These are phyloP conservation scores for Drosophila albomicans DNA, from an alignment of 1,140 invertebrate species.

Conservation along the genomic window DNA sequence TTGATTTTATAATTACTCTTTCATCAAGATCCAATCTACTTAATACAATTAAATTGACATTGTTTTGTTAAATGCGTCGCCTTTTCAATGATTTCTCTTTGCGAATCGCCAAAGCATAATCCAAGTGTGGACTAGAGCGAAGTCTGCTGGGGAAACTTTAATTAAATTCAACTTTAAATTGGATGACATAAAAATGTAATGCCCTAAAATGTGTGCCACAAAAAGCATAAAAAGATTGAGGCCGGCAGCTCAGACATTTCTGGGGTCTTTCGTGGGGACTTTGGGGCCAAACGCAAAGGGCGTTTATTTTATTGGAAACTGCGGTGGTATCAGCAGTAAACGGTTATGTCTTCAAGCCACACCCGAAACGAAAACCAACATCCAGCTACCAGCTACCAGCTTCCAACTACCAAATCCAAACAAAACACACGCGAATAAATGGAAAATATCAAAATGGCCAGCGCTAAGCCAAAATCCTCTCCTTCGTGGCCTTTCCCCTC, in stretches of 20 bases:
- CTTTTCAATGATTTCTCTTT: neutral
- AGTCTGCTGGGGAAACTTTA: constrained; percentile 30
- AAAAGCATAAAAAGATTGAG: constrained; percentile 36
- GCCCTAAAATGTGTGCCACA: constrained; percentile 46
- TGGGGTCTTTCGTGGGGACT: constrained; percentile 5
- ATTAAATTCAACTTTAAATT: constrained; percentile 64
- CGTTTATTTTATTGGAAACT: constrained; percentile 52
- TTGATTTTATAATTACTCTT: constrained; percentile 39
- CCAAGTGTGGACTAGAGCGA: neutral
- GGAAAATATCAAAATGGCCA: constrained; percentile 63
- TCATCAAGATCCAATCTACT: constrained; percentile 51
- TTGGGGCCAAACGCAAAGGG: constrained; percentile 12
- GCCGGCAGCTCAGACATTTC: neutral
- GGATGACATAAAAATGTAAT: constrained; percentile 60
- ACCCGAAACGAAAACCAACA: constrained; percentile 25
- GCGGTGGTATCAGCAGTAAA: constrained; percentile 61
- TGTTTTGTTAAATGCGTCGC: constrained; percentile 53
- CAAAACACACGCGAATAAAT: constrained; percentile 60
- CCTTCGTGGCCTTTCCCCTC: neutral
- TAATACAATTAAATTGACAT: constrained; percentile 56
- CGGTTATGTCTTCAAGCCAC: constrained; percentile 57
- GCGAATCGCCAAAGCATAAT: too few species aligned
- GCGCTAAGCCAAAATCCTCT: constrained; percentile 41
- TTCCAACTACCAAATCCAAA: constrained; percentile 42
- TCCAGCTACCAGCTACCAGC: neutral